These are phyloP conservation scores for Marcusenius ussheri DNA, from an alignment of 2,113 vertebrate genomes.

Conservation along the genomic window DNA sequence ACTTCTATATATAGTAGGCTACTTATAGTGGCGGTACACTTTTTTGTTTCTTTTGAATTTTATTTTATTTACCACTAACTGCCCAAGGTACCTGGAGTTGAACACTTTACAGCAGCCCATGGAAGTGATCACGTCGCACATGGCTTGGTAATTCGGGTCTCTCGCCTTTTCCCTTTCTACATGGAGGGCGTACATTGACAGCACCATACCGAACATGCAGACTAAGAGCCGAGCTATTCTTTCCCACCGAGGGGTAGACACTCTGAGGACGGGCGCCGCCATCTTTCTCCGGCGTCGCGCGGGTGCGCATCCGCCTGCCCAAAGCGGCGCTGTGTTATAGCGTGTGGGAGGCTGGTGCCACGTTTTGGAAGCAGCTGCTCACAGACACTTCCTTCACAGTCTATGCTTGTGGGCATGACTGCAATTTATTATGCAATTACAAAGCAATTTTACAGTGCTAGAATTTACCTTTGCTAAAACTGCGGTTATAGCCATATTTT, in stretches of 20 bases:
- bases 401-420: neutral
- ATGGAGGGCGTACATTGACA: constrained; percentile 87
- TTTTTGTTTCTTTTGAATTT: neutral
- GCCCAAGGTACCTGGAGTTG: constrained; percentile 78
- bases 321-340: neutral
- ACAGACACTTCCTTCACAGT: neutral
- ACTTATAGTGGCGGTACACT: neutral
- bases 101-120: constrained; percentile 91
- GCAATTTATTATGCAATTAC: neutral
- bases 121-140: constrained; percentile 85
- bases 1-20: neutral
- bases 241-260: constrained; percentile 96
- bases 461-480: neutral
- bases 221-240: constrained; percentile 79
- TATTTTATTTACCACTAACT: neutral
- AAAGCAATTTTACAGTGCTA: neutral
- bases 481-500: neutral
- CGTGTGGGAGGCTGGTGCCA: neutral
- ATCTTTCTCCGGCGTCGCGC: constrained; percentile 75
- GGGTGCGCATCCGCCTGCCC: neutral
- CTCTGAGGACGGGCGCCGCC: constrained; percentile 96
- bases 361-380: neutral
- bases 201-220: constrained; percentile 76
- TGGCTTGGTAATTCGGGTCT: constrained; percentile 72
- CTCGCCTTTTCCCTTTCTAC: constrained; percentile 82